A percentile compares a stretch with the other conserved stretches of the same genome.
phyloP scores from a whole-genome alignment of 2,113 vertebrate species.

The Paraplagusia blochii region DNA sequence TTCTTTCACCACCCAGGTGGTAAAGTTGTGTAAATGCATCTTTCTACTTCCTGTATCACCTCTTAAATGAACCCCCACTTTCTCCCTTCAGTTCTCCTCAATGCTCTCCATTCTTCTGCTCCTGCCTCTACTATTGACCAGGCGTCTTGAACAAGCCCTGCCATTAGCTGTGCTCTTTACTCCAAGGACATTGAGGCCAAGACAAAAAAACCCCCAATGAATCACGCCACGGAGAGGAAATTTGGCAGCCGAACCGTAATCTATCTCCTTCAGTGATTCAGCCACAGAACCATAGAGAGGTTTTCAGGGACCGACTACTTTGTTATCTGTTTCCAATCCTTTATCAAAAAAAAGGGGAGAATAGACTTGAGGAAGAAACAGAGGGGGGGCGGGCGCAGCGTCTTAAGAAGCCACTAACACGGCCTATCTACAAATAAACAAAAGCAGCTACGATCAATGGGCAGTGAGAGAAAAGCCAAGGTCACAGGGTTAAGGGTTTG shows the following conservation, averaged over 20 bases:
- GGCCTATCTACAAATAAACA: slow-evolving; percentile 40
- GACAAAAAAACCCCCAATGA: slow-evolving; percentile 52
- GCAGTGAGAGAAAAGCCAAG: slow-evolving; percentile 19
- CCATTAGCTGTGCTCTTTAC: slow-evolving; percentile 14
- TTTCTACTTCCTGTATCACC: too few species aligned
- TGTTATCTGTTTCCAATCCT: slow-evolving; percentile 67
- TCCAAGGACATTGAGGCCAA: slow-evolving; percentile 53
- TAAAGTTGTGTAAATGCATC: too few species aligned
- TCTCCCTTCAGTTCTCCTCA: not conserved
- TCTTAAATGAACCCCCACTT: slow-evolving; percentile 41
- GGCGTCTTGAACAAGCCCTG: slow-evolving; percentile 23
- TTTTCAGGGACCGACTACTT: slow-evolving; percentile 44
- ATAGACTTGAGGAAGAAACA: slow-evolving; percentile 16
- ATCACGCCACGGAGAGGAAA: slow-evolving; percentile 34
- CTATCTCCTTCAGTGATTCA: slow-evolving; percentile 58
- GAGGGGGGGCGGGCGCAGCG: slow-evolving; percentile 22
- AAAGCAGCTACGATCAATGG: slow-evolving; percentile 42
- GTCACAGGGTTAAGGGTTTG: slow-evolving; percentile 23
- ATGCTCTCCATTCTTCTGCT: slow-evolving; percentile 39
- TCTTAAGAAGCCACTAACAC: slow-evolving; percentile 36
- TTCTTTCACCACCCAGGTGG: too few species aligned
- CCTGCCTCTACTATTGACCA: slow-evolving; percentile 33
- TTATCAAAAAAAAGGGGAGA: slow-evolving; percentile 48
- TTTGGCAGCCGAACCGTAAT: slow-evolving; percentile 39
- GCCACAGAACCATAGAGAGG: slow-evolving; percentile 47